phyloP scores from a whole-genome alignment of 2,888 invertebrate genomes.

The Copidosoma aretas region DNA sequence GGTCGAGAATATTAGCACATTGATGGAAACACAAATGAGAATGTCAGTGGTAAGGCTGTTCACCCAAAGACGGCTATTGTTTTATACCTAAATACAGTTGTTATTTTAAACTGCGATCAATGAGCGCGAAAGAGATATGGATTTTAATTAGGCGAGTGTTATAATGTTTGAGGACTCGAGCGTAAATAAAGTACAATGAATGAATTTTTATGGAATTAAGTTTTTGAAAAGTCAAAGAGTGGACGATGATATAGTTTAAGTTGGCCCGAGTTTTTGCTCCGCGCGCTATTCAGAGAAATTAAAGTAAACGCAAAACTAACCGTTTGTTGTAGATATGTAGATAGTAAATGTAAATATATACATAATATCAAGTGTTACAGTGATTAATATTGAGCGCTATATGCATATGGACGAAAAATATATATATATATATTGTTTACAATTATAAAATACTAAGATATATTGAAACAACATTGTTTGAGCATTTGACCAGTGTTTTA shows the following conservation, averaged over 20 bases:
- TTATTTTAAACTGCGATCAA: constrained; percentile 30
- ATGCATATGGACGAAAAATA: constrained; percentile 38
- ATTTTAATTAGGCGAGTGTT: constrained; percentile 25
- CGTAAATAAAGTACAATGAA: constrained; percentile 28
- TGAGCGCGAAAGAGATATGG: constrained; percentile 20
- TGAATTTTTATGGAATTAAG: constrained; percentile 20
- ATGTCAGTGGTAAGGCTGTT: constrained; percentile 12
- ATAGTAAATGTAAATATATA: constrained; percentile 61
- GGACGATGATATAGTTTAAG: constrained; percentile 27
- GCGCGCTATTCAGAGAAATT: constrained; percentile 31
- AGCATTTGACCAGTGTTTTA: constrained; percentile 44
- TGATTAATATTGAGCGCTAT: constrained; percentile 46
- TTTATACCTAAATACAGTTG: constrained; percentile 38
- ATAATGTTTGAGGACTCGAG: constrained; percentile 25
- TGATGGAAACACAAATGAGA: constrained; percentile 22
- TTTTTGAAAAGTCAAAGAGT: constrained; percentile 13
- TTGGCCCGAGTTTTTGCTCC: constrained; percentile 28
- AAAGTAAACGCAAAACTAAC: constrained; percentile 54
- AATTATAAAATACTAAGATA: background rate
- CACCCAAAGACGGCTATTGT: constrained; percentile 26
- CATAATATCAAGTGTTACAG: constrained; percentile 51
- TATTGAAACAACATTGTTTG: constrained; percentile 33
- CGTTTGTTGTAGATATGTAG: constrained; percentile 63
- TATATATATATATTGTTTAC: constrained; percentile 2
- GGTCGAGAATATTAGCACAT: background rate